Evolutionary conservation across 2,888 invertebrate species (phyloP).

Genomic region (Lamellibrachia columna): DNA sequence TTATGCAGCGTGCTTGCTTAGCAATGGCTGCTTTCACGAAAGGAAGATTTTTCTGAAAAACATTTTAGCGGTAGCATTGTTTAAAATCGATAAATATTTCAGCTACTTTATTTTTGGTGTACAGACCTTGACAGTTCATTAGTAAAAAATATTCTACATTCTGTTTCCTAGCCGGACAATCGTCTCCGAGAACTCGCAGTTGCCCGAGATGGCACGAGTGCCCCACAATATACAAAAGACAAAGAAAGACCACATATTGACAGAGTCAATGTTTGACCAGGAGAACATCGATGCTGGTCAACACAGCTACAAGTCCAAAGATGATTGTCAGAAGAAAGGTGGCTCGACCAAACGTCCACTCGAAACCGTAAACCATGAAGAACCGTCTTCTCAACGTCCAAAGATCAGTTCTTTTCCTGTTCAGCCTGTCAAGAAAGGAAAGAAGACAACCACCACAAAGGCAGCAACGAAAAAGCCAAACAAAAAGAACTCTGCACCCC

Average conservation of each 20-base stretch:
- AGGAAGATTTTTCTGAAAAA: too few relatives aligned
- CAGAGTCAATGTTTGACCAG: background rate
- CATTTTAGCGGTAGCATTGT: too few relatives aligned
- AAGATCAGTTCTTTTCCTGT: background rate
- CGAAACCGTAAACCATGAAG: background rate
- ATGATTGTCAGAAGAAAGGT: background rate
- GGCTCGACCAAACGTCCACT: background rate
- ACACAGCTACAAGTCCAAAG: background rate
- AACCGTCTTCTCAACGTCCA: background rate
- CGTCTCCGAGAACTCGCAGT: background rate
- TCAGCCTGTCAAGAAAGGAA: background rate
- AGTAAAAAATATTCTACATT: background rate
- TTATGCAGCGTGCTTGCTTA: too few relatives aligned
- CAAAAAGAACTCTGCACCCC: background rate
- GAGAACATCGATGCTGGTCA: background rate
- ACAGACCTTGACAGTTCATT: background rate
- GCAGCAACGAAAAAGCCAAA: conserved; percentile 26
- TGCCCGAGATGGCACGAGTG: background rate
- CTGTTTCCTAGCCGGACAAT: background rate
- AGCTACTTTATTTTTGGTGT: background rate
- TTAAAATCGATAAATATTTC: background rate
- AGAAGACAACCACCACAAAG: conserved; percentile 6
- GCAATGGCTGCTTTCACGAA: too few relatives aligned
- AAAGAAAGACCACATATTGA: background rate
- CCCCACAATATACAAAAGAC: background rate